phyloP scores from a whole-genome alignment of 2,797 vertebrate species.

The Masticophis lateralis region DNA sequence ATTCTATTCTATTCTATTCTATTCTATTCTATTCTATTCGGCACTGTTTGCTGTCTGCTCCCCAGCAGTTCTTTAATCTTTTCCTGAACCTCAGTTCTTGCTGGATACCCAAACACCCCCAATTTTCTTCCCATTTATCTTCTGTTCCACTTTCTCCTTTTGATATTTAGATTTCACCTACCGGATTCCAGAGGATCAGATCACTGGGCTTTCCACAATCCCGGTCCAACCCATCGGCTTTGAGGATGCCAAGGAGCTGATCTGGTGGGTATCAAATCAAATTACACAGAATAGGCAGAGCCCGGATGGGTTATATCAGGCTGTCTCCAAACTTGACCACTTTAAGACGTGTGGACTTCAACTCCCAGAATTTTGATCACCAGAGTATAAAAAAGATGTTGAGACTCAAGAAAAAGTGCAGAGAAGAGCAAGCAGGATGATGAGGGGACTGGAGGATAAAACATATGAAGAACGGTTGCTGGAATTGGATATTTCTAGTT shows the following conservation, averaged over 20 bases:
- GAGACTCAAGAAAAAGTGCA: too few relatives aligned
- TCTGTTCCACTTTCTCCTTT: background rate
- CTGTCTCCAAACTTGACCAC: background rate
- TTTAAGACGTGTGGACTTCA: background rate
- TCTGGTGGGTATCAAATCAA: slow-evolving; percentile 75
- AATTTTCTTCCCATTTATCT: background rate
- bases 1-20: too few relatives aligned
- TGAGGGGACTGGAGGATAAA: too few relatives aligned
- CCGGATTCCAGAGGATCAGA: slow-evolving; percentile 69
- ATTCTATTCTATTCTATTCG: too few relatives aligned
- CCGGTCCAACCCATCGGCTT: slow-evolving; percentile 88
- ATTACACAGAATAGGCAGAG: background rate
- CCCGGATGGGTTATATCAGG: background rate
- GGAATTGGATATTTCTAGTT: too few relatives aligned
- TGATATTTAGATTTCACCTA: slow-evolving; percentile 76
- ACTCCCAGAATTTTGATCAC: too few relatives aligned
- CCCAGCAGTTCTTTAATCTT: background rate
- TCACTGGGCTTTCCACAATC: slow-evolving; percentile 80
- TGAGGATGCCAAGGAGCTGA: slow-evolving; percentile 78
- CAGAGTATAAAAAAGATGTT: too few relatives aligned
- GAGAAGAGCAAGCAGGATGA: too few relatives aligned
- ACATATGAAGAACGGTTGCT: too few relatives aligned
- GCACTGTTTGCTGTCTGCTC: background rate
- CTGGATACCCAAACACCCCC: background rate
- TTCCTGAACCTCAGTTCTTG: background rate